Percentiles rank a stretch among this genome's conserved stretches.
These are phyloP conservation scores for Tiliacea citrago DNA, from an alignment of 2,888 invertebrate genomes.

Conservation along the genomic window DNA sequence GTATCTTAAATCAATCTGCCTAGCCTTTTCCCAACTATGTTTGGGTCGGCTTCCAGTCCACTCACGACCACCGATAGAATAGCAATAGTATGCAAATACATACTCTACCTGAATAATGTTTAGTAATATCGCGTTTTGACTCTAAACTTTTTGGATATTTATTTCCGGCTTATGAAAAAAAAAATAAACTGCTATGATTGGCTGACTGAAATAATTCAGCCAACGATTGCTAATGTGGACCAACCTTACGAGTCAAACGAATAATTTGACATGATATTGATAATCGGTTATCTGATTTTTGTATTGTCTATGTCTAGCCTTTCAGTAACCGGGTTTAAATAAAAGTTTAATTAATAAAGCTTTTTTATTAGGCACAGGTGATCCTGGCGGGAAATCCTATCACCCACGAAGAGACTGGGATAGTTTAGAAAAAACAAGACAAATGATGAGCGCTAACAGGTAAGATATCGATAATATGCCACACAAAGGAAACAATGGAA, in stretches of 20 bases:
- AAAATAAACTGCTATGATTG: not conserved
- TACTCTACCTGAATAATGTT: slow-evolving; percentile 57
- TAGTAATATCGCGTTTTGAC: slow-evolving; percentile 15
- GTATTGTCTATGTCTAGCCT: not conserved
- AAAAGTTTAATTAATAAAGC: not conserved
- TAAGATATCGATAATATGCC: slow-evolving; percentile 66
- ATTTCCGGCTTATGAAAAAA: not conserved
- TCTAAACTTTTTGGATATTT: not conserved
- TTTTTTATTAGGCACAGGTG: slow-evolving; percentile 76
- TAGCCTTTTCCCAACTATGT: too few relatives aligned
- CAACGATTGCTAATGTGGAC: not conserved
- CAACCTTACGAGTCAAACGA: not conserved
- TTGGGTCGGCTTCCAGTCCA: too few relatives aligned
- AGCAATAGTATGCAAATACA: slow-evolving; percentile 59
- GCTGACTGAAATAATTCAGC: not conserved
- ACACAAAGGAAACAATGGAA: slow-evolving; percentile 39
- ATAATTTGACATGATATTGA: slow-evolving; percentile 1
- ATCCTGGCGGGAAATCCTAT: slow-evolving; percentile 84
- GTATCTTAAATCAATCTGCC: too few relatives aligned
- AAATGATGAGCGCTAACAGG: slow-evolving; percentile 92
- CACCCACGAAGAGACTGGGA: slow-evolving; percentile 94
- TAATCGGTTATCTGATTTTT: not conserved
- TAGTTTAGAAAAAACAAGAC: slow-evolving; percentile 94
- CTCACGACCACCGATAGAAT: slow-evolving; percentile 49
- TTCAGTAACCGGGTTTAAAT: not conserved